Conservation (phyloP, 2,888 invertebrate genomes). For the Cerceris ruficornis region DNA sequence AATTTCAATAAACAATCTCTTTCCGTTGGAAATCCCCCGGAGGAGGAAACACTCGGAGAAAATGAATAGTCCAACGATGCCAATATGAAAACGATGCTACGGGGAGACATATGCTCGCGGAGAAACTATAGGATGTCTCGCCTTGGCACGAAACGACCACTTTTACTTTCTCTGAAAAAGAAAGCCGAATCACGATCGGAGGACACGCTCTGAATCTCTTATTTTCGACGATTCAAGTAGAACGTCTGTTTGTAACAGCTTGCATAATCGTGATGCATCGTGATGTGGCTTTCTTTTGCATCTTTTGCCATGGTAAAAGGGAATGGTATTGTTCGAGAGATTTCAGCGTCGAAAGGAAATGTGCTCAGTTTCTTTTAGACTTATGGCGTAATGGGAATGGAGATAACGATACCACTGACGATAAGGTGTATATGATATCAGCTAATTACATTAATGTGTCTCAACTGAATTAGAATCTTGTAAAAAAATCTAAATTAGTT, state of each 20-base stretch:
- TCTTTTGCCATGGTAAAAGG: background rate
- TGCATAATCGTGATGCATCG: slow-evolving; percentile 20
- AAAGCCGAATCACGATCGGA: slow-evolving; percentile 34
- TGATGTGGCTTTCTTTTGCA: background rate
- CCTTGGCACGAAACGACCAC: slow-evolving; percentile 65
- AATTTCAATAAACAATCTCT: slow-evolving; percentile 4
- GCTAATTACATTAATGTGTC: too few species aligned
- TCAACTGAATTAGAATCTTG: too few species aligned
- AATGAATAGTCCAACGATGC: too few species aligned
- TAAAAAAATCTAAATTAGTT: too few species aligned
- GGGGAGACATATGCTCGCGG: slow-evolving; percentile 30
- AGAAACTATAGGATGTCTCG: slow-evolving; percentile 49
- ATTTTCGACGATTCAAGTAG: slow-evolving; percentile 17
- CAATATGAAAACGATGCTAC: too few species aligned
- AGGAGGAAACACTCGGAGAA: background rate
- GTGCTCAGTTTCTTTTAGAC: too few species aligned
- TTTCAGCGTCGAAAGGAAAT: too few species aligned
- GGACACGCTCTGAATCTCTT: slow-evolving; percentile 36
- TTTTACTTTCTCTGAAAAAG: slow-evolving; percentile 73
- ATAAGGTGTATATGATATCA: too few species aligned
- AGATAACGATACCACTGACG: too few species aligned
- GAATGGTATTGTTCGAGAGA: too few species aligned
- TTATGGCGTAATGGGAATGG: too few species aligned
- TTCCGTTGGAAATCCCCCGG: slow-evolving; percentile 22
- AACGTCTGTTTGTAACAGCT: slow-evolving; percentile 12